A percentile compares a stretch with the other conserved stretches of the same genome.
These are phyloP conservation scores for Phocoena phocoena DNA, from an alignment of 2,113 vertebrate species.

Conservation along the genomic window DNA sequence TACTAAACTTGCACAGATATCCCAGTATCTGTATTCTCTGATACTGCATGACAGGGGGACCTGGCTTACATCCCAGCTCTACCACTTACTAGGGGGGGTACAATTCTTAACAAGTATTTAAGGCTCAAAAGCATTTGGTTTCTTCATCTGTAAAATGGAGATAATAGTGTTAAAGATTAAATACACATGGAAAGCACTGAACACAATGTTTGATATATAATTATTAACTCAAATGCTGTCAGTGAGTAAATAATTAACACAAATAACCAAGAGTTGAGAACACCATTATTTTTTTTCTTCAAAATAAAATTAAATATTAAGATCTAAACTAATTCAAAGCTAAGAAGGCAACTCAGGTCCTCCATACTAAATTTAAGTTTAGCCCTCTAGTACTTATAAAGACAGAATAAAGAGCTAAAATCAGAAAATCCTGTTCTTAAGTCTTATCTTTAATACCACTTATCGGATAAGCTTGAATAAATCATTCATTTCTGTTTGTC, in stretches of 20 bases:
- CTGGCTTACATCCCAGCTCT: neutral
- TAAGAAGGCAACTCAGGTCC: constrained; percentile 32
- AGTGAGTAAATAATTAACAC: neutral
- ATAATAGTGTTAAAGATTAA: neutral
- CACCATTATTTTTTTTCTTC: neutral
- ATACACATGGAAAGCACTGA: neutral
- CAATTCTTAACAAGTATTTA: neutral
- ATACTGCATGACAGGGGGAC: neutral
- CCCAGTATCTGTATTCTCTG: neutral
- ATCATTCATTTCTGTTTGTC: neutral
- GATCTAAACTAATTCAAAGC: constrained; percentile 21
- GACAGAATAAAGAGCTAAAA: constrained; percentile 1
- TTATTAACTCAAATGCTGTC: neutral
- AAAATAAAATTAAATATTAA: constrained; percentile 23
- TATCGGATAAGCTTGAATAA: neutral
- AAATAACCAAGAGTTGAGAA: neutral
- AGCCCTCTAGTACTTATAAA: neutral
- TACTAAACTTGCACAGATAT: neutral
- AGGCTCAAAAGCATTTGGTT: neutral
- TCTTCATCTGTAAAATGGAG: neutral
- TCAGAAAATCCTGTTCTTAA: neutral
- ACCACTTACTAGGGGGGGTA: neutral
- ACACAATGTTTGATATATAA: neutral
- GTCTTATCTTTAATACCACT: neutral
- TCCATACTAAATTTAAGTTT: neutral